Base-by-base conservation (phyloP, 1,140 invertebrate genomes). In the Orius insidiosus region DNA sequence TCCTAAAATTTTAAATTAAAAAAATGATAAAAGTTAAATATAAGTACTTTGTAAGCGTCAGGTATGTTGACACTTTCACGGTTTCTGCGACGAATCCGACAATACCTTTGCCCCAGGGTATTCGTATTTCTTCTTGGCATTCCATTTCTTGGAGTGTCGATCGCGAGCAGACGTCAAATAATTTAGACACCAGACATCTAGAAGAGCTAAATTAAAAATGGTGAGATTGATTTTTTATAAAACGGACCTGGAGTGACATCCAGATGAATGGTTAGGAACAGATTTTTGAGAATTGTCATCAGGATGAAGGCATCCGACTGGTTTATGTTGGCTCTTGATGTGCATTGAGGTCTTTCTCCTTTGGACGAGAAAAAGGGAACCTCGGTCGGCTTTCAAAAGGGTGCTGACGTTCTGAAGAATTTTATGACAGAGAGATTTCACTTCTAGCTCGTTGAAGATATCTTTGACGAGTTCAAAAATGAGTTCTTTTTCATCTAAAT, bases 391-490 rank as follows among this genome's bases (percentile, higher is more conserved):
- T 57, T 89, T 83, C 42, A 93, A 66, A 37, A 96, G 65, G 43
- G 90, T 85, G 54, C 84, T 85, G 13, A 95, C 88, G 59, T 95
- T 95, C 63, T 93, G 89, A 15, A 96, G 69, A 57, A 95, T 96
- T 66, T 96, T 96, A 68, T 94, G 87, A 60, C 89, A 94, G 51
- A 95, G 62, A 10, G 85, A 88, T 47, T 85, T 74, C 13, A 95
- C 80, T 56, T 96, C 92, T 55, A 96, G 63, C 61, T 95, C 90
- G 63, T 94, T 92, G 66, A 87, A 95, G 56, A 95, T 94, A 61
- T 94, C 89, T 66, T 94, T 93, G 58, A 92, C 89, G 69, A 95
- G 64, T 65, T 95, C 89, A 63, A 94, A 93, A 60, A 96, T 90
- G 39, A 95, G 73, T 65, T 95, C 86, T 60, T 86, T 87, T 59